Percentiles rank a stretch among this genome's conserved stretches.
phyloP scores from a whole-genome alignment of 2,888 invertebrate species.

The Hirtodrosophila trivittata region DNA sequence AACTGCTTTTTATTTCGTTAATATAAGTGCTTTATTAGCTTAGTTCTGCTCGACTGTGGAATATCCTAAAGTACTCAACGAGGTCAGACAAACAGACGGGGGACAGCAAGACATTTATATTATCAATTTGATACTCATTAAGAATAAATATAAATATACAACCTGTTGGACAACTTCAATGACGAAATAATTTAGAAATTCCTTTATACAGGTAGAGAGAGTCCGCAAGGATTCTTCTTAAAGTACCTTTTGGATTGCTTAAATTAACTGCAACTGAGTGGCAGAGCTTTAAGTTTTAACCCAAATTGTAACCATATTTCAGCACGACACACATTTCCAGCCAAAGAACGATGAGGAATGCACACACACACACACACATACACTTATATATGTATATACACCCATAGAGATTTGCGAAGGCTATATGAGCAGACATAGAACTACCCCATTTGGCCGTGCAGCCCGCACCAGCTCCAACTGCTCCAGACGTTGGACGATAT shows the following conservation, averaged over 20 bases:
- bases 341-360: slow-evolving; percentile 32
- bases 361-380: slow-evolving; percentile 15
- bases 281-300: slow-evolving; percentile 69
- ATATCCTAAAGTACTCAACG: too few species aligned
- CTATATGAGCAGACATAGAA: slow-evolving; percentile 45
- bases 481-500: slow-evolving; percentile 29
- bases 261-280: slow-evolving; percentile 21
- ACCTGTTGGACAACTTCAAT: too few species aligned
- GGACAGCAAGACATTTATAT: too few species aligned
- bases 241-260: slow-evolving; percentile 16
- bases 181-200: too few species aligned
- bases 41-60: too few species aligned
- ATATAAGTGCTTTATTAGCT: too few species aligned
- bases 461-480: slow-evolving; percentile 8
- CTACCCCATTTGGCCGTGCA: slow-evolving; percentile 28
- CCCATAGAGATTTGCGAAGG: slow-evolving; percentile 32
- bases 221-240: slow-evolving; percentile 1
- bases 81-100: too few species aligned
- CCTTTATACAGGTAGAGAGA: too few species aligned
- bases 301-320: slow-evolving; percentile 59
- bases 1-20: too few species aligned
- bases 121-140: too few species aligned
- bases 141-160: too few species aligned
- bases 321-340: slow-evolving; percentile 68
- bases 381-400: not conserved